Conservation (phyloP, 2,113 vertebrate genomes). For the Lepus timidus region DNA sequence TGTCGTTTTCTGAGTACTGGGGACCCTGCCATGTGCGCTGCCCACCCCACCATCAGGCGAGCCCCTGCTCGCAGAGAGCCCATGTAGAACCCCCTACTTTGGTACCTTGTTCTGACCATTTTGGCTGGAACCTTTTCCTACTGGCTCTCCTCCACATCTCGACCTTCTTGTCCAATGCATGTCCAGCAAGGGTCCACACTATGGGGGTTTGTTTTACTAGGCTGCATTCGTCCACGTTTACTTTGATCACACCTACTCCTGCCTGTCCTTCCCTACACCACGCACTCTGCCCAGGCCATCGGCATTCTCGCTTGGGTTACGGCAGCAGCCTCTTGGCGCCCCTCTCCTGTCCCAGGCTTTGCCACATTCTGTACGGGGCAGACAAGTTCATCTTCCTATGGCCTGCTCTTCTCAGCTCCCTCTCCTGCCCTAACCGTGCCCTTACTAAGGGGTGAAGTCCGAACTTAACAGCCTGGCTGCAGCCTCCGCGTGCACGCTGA, state of each 20-base stretch:
- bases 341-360: background rate
- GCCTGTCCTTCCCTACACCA: slow-evolving; percentile 5
- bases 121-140: background rate
- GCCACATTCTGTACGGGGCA: background rate
- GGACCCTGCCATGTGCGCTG: background rate
- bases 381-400: slow-evolving; percentile 22
- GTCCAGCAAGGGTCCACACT: background rate
- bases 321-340: background rate
- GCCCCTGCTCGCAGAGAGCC: background rate
- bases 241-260: background rate
- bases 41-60: background rate
- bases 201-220: slow-evolving; percentile 40
- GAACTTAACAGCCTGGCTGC: slow-evolving; percentile 4
- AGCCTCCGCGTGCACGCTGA: background rate
- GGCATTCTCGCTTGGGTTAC: background rate
- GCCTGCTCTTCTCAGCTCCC: background rate
- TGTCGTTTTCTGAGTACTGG: background rate
- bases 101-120: background rate
- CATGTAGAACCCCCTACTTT: background rate
- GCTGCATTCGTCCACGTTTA: background rate
- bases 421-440: background rate
- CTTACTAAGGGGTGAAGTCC: background rate
- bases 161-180: slow-evolving; percentile 28
- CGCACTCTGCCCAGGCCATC: background rate
- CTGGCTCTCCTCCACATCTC: background rate